Percentiles rank a stretch among this genome's conserved stretches.
Conservation (phyloP, 2,888 invertebrate species). For the Lysandra coridon region DNA sequence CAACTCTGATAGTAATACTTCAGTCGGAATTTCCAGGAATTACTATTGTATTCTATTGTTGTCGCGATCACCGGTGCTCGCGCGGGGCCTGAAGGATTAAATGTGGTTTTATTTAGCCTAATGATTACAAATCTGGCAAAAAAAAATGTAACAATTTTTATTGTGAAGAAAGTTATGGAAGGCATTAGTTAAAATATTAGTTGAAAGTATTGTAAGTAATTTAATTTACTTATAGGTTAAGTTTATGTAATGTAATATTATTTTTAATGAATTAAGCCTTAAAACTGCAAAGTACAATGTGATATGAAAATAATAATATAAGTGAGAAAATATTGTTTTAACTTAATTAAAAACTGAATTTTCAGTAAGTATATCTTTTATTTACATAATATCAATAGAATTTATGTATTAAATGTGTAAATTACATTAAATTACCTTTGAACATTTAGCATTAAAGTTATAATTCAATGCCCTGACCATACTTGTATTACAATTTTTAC, state of each 20-base stretch:
- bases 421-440: neutral
- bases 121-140: no score
- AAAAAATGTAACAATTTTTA: neutral
- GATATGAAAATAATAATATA: neutral
- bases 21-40: no score
- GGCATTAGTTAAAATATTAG: neutral
- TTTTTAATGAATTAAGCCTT: neutral
- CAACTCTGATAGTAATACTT: neutral
- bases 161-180: neutral
- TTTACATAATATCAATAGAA: constrained; percentile 19
- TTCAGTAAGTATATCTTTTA: constrained; percentile 8
- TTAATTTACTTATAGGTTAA: neutral
- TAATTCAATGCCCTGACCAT: neutral
- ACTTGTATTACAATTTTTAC: constrained; percentile 1
- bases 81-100: no score
- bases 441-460: neutral
- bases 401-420: constrained; percentile 13
- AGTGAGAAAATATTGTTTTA: neutral
- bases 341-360: neutral
- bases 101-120: neutral
- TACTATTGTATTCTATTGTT: no score
- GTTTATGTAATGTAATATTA: neutral
- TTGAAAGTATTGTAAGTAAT: neutral
- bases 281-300: neutral
- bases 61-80: no score